Evolutionary conservation across 2,797 vertebrate species (phyloP), one percentile per base, ranked within the genome.

Genomic region (Rousettus madagascariensis): DNA sequence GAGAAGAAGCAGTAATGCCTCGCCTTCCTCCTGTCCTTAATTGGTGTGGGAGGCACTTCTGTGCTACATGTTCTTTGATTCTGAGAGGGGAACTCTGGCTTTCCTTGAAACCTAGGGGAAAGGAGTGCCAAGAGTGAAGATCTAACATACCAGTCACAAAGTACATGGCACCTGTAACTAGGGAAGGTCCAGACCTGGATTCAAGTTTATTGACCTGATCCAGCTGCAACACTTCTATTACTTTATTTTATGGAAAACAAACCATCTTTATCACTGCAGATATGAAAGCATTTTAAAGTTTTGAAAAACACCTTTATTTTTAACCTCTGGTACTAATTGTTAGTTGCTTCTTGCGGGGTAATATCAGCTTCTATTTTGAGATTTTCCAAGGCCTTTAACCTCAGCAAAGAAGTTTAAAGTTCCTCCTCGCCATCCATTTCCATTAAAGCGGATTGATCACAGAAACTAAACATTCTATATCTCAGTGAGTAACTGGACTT

Each of bases 401-500:
- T 91, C 36, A 36, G 61, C 10, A 17, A 43, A 17, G 26, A 78
- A 88, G 24, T 55, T 79, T 59, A 51, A 57, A 75, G 87, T 46
- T 17, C 13, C 9, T 57, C 51, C 41, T 17, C 9, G 51, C 46
- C 41, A 3, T 20, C 4, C 11, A 0, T 74, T 87, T 80, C 8
- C 20, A 3, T 13, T 84, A 79, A 55, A 38, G 11, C 28, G 78
- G 30, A 24, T 49, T 38, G 41, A 36, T 46, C 79, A 51, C 1
- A 53, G 33, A 9, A 33, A 61, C 33, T 79, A 59, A 63, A 72
- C 3, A 46, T 24, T 63, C 72, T 69, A 19, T 66, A 26, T 2
- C 41, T 65, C 0, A 5, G 33, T 89, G 69, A 51, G 19, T 83
- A 91, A 74, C 30, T 96, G 95, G 28, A 97, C 97, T 97, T 97